Conservation (phyloP, 2,113 vertebrate genomes). For the Chelonoidis abingdonii region DNA sequence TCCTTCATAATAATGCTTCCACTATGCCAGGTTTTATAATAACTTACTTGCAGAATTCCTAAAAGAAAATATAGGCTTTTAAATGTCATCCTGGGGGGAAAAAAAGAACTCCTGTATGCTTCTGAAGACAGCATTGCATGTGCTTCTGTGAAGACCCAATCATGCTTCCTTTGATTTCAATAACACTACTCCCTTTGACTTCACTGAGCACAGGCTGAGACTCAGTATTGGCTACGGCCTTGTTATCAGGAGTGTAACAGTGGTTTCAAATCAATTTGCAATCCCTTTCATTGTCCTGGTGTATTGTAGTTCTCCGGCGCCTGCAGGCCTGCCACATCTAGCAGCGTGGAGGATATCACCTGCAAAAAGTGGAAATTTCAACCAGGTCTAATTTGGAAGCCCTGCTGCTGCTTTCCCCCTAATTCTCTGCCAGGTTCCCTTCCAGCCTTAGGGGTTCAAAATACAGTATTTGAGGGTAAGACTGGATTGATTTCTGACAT, state of each 20-base stretch:
- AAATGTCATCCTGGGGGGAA: neutral
- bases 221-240: neutral
- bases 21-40: neutral
- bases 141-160: slow-evolving; percentile 43
- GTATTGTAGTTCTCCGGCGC: neutral
- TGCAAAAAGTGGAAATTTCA: rapidly evolving
- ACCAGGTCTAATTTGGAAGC: neutral
- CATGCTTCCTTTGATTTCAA: neutral
- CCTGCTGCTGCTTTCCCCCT: neutral
- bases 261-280: slow-evolving; percentile 17
- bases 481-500: neutral
- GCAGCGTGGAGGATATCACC: rapidly evolving
- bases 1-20: slow-evolving; percentile 9
- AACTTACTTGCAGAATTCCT: slow-evolving; percentile 48
- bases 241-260: slow-evolving; percentile 6
- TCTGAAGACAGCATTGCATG: neutral
- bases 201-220: neutral
- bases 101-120: neutral
- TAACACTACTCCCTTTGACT: slow-evolving; percentile 44
- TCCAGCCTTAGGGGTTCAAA: neutral
- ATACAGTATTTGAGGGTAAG: neutral
- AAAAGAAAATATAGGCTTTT: slow-evolving; percentile 50
- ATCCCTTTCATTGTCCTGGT: neutral
- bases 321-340: rapidly evolving
- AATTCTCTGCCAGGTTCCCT: neutral